phyloP scores from a whole-genome alignment of 1,140 invertebrate genomes.

The Manduca sexta region DNA sequence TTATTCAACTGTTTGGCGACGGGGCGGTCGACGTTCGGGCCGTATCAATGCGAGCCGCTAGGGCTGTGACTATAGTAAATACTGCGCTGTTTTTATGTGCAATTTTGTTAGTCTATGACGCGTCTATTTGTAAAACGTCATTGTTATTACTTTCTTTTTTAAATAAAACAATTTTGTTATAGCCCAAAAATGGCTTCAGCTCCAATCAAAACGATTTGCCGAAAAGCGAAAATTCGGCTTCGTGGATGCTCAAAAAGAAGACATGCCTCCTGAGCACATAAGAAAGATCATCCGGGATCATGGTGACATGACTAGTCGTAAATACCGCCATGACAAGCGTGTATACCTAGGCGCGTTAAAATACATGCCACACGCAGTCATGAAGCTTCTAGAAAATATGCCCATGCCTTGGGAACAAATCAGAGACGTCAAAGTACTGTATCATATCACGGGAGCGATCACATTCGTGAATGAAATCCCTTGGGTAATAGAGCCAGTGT shows the following conservation, averaged over 20 bases:
- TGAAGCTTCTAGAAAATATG: constrained; percentile 99
- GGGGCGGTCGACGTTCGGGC: too few relatives aligned
- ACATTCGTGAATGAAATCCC: constrained; percentile 99
- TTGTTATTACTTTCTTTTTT: neutral
- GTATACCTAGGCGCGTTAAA: constrained; percentile 99
- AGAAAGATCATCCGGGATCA: constrained; percentile 99
- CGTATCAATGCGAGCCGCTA: too few relatives aligned
- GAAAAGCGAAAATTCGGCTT: constrained; percentile 99
- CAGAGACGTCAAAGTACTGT: constrained; percentile 96
- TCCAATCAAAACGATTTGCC: constrained; percentile 97
- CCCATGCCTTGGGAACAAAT: constrained; percentile 99
- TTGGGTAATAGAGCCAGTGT: constrained; percentile 99
- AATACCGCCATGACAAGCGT: constrained; percentile 98
- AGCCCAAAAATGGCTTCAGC: constrained; percentile 98
- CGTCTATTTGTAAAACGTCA: too few relatives aligned
- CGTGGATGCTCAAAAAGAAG: constrained; percentile 99
- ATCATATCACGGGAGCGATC: constrained; percentile 99
- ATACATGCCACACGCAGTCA: constrained; percentile 99
- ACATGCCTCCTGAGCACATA: constrained; percentile 99
- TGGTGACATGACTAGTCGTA: constrained; percentile 99
- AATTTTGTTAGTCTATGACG: too few relatives aligned
- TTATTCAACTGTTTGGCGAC: too few relatives aligned
- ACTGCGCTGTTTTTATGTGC: too few relatives aligned
- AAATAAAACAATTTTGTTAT: neutral
- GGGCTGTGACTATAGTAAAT: too few relatives aligned